Percentiles rank a stretch among this genome's conserved stretches.
Conservation (phyloP, 2,888 invertebrate species). For the Bhutanitis thaidina region DNA sequence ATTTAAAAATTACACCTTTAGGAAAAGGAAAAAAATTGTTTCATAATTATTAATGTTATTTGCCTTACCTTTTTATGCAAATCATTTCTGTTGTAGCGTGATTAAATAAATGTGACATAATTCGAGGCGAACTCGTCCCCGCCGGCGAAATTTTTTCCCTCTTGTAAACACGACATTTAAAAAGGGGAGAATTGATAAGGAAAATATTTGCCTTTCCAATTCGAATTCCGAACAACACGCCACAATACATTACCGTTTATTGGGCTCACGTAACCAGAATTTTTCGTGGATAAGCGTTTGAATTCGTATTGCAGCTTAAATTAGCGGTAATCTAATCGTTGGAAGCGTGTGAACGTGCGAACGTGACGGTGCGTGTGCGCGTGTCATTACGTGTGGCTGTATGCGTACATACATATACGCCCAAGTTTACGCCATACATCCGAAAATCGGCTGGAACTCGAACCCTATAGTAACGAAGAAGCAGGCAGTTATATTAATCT, state of each 20-base stretch:
- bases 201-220: slow-evolving; percentile 16
- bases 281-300: background rate
- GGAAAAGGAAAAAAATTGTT: too few relatives aligned
- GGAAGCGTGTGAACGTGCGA: background rate
- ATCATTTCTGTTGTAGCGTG: slow-evolving; percentile 4
- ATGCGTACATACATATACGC: too few relatives aligned
- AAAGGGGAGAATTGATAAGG: slow-evolving; percentile 17
- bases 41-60: background rate
- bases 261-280: slow-evolving; percentile 11
- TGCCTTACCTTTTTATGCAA: slow-evolving; percentile 11
- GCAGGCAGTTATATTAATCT: too few relatives aligned
- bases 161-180: slow-evolving; percentile 17
- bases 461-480: too few relatives aligned
- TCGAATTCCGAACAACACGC: slow-evolving; percentile 7
- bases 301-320: slow-evolving; percentile 6
- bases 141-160: background rate
- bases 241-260: slow-evolving; percentile 11
- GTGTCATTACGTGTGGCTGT: background rate
- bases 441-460: too few relatives aligned
- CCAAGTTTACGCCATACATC: too few relatives aligned
- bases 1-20: too few relatives aligned
- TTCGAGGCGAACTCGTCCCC: slow-evolving; percentile 9
- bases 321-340: slow-evolving; percentile 8
- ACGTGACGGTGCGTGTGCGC: too few relatives aligned
- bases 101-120: slow-evolving; percentile 16